These are phyloP conservation scores for Macaca nemestrina DNA, from an alignment of 2,113 vertebrate species.

Conservation along the genomic window DNA sequence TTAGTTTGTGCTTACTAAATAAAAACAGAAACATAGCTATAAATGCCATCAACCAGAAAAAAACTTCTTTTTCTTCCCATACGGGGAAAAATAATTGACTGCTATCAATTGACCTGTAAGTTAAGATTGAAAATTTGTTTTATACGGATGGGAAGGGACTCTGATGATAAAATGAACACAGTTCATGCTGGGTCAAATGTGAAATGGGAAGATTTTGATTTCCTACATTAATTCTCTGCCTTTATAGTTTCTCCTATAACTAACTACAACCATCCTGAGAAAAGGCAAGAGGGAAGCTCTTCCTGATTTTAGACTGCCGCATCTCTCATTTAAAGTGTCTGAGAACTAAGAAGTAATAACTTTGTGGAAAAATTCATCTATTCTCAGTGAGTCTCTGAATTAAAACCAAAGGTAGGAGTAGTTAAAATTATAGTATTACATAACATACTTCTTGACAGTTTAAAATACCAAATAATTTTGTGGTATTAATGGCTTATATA, in stretches of 20 bases:
- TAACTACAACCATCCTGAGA: conserved; percentile 42
- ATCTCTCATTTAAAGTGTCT: not conserved
- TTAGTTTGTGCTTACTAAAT: not conserved
- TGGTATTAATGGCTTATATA: not conserved
- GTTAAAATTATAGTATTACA: not conserved
- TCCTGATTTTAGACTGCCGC: not conserved
- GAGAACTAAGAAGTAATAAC: conserved; percentile 1
- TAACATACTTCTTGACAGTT: not conserved
- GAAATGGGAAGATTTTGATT: conserved; percentile 44
- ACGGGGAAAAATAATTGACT: not conserved
- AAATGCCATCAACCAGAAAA: not conserved
- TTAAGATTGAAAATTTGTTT: conserved; percentile 55
- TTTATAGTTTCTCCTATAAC: conserved; percentile 49
- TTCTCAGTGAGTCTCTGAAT: not conserved
- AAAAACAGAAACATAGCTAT: not conserved
- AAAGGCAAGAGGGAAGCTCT: not conserved
- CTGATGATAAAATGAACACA: conserved; percentile 28
- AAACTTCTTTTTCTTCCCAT: not conserved
- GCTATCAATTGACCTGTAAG: not conserved
- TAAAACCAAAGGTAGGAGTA: not conserved
- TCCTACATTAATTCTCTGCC: not conserved
- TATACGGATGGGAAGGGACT: not conserved
- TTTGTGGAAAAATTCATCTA: not conserved
- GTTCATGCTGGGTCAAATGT: conserved; percentile 35
- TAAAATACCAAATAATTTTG: not conserved